These are phyloP conservation scores for Sitta carolinensis DNA, from an alignment of 2,797 vertebrate genomes.

Conservation along the genomic window DNA sequence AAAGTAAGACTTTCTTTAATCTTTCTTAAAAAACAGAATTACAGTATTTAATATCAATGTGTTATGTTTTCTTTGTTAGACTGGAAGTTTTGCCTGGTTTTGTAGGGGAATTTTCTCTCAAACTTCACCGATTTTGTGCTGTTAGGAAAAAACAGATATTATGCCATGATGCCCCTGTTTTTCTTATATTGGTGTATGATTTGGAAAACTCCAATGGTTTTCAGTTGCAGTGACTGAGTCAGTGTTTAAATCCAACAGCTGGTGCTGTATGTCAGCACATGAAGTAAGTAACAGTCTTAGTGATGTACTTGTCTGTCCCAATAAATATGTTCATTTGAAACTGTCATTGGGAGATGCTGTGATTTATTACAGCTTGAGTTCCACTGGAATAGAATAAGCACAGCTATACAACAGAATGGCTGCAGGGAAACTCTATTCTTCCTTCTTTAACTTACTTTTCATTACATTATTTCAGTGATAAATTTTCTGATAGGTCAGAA, in stretches of 20 bases:
- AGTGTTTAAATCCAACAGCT: constrained; percentile 81
- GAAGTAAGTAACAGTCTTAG: constrained; percentile 81
- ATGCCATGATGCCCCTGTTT: not conserved
- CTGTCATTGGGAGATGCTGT: constrained; percentile 83
- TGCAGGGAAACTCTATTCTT: not conserved
- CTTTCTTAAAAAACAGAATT: not conserved
- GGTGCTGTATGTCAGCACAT: constrained; percentile 75
- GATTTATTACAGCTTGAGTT: constrained; percentile 84
- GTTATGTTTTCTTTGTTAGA: fast-evolving
- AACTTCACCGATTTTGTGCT: not conserved
- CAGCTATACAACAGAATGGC: not conserved
- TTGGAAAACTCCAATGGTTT: constrained; percentile 76
- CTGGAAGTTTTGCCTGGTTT: not conserved
- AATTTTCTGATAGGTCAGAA: not conserved
- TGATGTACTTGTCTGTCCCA: constrained; percentile 87
- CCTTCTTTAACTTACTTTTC: not conserved
- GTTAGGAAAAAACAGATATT: not conserved
- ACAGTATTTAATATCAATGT: not conserved
- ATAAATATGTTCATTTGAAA: constrained; percentile 87
- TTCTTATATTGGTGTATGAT: constrained; percentile 55
- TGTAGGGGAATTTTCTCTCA: not conserved
- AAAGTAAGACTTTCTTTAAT: not conserved
- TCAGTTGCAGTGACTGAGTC: constrained; percentile 66
- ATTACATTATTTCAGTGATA: not conserved
- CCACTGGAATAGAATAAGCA: constrained; percentile 21